These are phyloP conservation scores for Hylaeus volcanicus DNA, from an alignment of 1,140 invertebrate species.

Conservation along the genomic window DNA sequence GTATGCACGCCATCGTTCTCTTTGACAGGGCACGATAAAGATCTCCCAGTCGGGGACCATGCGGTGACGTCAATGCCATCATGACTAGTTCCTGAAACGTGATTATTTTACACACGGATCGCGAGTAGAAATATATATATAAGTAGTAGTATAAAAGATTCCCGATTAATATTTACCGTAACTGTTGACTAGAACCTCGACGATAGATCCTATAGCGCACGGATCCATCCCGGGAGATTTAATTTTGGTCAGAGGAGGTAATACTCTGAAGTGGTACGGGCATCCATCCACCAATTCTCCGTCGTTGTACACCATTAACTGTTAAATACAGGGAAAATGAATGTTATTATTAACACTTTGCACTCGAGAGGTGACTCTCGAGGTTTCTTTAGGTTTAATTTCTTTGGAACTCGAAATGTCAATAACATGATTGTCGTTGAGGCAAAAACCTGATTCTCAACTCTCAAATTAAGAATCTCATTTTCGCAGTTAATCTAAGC, in stretches of 20 bases:
- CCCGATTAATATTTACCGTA: slow-evolving; percentile 81
- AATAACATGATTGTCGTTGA: no score
- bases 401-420: no score
- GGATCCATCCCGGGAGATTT: slow-evolving; percentile 95
- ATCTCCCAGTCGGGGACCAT: slow-evolving; percentile 91
- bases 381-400: no score
- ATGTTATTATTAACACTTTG: no score
- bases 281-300: slow-evolving; percentile 85
- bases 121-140: no score
- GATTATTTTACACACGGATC: not conserved
- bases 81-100: slow-evolving; percentile 87
- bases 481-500: no score
- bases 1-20: slow-evolving; percentile 90
- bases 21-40: slow-evolving; percentile 88
- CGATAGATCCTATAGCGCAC: slow-evolving; percentile 95
- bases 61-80: slow-evolving; percentile 94
- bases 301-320: slow-evolving; percentile 85
- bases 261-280: slow-evolving; percentile 91
- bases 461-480: no score
- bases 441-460: no score
- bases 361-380: no score
- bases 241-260: slow-evolving; percentile 92
- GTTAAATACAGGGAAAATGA: slow-evolving; percentile 54
- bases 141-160: no score
- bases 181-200: slow-evolving; percentile 96